Evolutionary conservation across 1,140 invertebrate species (phyloP).

Genomic region (Sitodiplosis mosellana): DNA sequence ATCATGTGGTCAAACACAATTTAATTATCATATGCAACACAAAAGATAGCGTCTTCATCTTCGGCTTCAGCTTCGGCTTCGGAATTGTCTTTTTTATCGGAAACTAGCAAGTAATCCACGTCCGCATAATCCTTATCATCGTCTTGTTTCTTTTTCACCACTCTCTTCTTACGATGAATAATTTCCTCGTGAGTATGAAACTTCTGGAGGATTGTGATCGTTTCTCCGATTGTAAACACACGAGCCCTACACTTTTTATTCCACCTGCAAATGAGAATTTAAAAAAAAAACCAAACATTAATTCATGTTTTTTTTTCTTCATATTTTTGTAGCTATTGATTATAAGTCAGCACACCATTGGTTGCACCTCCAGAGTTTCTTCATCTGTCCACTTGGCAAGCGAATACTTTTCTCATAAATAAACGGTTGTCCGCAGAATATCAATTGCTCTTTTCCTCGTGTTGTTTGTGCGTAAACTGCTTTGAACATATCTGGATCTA

Average conservation of each 20-base stretch:
- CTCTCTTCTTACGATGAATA: constrained; percentile 20
- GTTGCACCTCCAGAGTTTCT: constrained; percentile 23
- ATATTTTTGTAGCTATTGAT: no score
- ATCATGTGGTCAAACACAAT: no score
- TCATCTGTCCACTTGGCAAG: constrained; percentile 19
- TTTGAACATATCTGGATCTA: background rate
- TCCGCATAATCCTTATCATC: background rate
- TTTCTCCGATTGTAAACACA: constrained; percentile 22
- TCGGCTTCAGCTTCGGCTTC: no score
- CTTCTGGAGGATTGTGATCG: constrained; percentile 19
- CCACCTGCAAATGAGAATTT: constrained; percentile 13
- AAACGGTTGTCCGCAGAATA: constrained; percentile 23
- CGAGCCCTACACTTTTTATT: constrained; percentile 23
- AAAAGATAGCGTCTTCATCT: no score
- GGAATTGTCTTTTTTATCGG: no score
- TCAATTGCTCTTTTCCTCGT: constrained; percentile 19
- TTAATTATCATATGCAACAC: no score
- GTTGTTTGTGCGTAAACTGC: constrained; percentile 23
- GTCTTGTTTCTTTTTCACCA: constrained; percentile 5
- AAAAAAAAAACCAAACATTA: no score
- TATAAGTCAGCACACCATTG: constrained; percentile 14
- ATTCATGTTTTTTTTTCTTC: no score
- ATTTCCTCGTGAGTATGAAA: constrained; percentile 25
- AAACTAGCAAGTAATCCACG: no score
- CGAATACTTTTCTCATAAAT: constrained; percentile 23